Base-by-base conservation (phyloP, 2,113 vertebrate species). In the Oreochromis tanganicae region DNA sequence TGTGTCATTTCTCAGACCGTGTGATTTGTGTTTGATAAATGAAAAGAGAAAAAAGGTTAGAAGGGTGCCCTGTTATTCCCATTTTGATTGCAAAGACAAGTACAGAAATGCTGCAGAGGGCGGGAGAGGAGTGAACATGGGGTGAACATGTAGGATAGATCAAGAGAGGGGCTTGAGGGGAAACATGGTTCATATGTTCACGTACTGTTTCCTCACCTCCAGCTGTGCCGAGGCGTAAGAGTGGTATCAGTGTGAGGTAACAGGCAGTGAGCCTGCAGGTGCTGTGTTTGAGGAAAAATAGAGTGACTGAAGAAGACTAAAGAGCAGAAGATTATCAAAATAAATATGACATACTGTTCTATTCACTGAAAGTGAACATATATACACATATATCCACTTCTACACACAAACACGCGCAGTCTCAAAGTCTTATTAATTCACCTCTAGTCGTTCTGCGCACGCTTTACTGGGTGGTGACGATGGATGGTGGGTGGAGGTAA, bases 401-500 rank as follows among this genome's bases (percentile, higher is more conserved):
- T 6, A 32, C 43, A 59, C 16, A 17, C 48, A 85, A 9, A 91
- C 9, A 48, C 19, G 36, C 36, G 19, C 4, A 13, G 36, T 32
- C 3, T 17, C 50, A 56, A 52, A 87, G 46, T 55, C 66, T 41
- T n/a, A 68, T 43, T n/a, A 32, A 78, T 87, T 57, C 55, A 13
- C 27, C 24, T 46, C n/a, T 32, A n/a, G 27, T 54, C 3, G 2
- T 71, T 59, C 16, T 24, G 32, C 21, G 10, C 56, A 59, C 7
- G 3, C 75, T 80, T 81, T 91, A 93, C 75, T 19, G 56, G 80
- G 71, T 6, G 5, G 80, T 27, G 66, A 43, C 75, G 29, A 80
- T 29, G 92, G 91, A 93, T 82, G 90, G 83, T 36, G 85, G 75
- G 43, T 93, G 90, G 89, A 87, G 92, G 86, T 94, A 96, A 97